These are phyloP conservation scores for Pipra filicauda DNA, from an alignment of 2,113 vertebrate species.

Conservation along the genomic window DNA sequence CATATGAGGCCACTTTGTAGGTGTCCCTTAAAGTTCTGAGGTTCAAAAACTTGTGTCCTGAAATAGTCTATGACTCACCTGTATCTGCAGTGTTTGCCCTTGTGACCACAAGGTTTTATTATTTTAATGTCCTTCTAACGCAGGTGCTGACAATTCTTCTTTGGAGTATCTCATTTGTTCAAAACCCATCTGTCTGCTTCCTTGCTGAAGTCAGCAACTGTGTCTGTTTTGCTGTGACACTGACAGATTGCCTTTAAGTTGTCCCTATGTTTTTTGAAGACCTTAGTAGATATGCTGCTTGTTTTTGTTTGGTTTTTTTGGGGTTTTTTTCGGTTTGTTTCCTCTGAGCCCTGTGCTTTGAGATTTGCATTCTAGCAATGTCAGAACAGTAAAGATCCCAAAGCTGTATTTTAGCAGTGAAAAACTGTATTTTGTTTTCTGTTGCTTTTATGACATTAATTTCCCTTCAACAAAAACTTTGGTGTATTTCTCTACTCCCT, in stretches of 20 bases:
- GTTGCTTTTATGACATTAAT: background rate
- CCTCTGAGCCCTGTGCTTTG: background rate
- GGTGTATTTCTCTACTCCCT: background rate
- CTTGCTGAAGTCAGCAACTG: constrained; percentile 24
- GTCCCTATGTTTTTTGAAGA: background rate
- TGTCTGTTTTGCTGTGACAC: background rate
- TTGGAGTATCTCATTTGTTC: background rate
- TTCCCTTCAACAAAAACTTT: background rate
- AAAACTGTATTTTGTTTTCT: background rate
- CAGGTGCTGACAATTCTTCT: constrained; percentile 5
- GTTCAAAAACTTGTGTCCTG: background rate
- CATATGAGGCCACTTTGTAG: background rate
- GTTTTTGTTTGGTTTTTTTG: background rate
- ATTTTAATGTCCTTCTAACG: constrained; percentile 1
- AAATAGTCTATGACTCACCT: constrained; percentile 1
- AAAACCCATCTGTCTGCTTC: background rate
- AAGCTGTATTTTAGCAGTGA: background rate
- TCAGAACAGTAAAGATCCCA: background rate
- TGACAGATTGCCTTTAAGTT: constrained; percentile 1
- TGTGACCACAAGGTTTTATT: constrained; percentile 17
- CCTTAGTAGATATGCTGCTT: background rate
- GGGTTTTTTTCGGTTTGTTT: background rate
- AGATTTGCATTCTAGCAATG: background rate
- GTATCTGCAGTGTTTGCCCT: background rate
- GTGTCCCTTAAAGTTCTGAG: background rate